phyloP scores from a whole-genome alignment of 2,888 invertebrate species.

The Lycocerus yunnanus region DNA sequence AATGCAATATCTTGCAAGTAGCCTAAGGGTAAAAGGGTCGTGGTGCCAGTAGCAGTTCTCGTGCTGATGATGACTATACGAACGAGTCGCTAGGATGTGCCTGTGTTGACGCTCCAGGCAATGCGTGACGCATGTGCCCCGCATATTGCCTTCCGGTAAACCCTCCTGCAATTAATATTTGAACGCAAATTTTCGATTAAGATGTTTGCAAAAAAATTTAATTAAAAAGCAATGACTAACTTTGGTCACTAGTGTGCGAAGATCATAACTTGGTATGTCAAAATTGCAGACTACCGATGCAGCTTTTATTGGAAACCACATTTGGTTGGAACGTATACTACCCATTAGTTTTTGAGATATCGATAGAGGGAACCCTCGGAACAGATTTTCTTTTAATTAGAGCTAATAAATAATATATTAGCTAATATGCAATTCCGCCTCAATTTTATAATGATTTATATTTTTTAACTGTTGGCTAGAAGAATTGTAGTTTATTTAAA shows the following conservation, averaged over 20 bases:
- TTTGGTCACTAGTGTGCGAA: not conserved
- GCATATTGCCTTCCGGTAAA: slow-evolving; percentile 42
- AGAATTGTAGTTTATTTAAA: not conserved
- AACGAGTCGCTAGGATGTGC: slow-evolving; percentile 41
- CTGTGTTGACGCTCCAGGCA: slow-evolving; percentile 39
- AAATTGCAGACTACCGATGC: no score
- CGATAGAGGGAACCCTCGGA: no score
- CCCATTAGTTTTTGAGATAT: no score
- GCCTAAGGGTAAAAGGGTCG: slow-evolving; percentile 37
- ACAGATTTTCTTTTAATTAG: no score
- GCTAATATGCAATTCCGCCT: not conserved
- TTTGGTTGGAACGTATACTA: no score
- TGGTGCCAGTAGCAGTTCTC: slow-evolving; percentile 44
- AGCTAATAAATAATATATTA: no score
- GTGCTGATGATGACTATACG: slow-evolving; percentile 40
- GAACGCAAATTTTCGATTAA: not conserved
- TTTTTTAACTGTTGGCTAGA: not conserved
- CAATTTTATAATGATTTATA: not conserved
- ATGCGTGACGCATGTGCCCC: slow-evolving; percentile 47
- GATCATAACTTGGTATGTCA: not conserved
- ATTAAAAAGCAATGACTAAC: not conserved
- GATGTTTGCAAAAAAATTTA: not conserved
- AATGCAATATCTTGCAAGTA: slow-evolving; percentile 34
- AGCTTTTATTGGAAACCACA: no score
- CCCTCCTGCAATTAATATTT: slow-evolving; percentile 22